These are phyloP conservation scores for Lepidonotus clava DNA, from an alignment of 2,888 invertebrate genomes.

Conservation along the genomic window DNA sequence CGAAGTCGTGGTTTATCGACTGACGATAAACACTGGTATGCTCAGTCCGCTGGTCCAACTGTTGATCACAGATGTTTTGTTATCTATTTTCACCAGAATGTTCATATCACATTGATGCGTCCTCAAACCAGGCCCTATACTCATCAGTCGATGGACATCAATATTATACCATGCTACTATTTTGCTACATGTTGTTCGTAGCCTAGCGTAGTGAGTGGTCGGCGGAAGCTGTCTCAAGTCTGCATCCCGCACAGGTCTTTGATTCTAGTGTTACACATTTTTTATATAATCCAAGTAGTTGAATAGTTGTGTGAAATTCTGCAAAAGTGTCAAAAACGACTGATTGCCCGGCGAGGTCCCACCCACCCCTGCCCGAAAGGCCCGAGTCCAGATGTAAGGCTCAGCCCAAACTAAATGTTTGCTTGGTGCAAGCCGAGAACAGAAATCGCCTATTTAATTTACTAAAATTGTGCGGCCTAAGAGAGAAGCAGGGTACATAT, in stretches of 20 bases:
- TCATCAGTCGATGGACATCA: neutral
- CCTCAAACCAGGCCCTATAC: conserved; percentile 3
- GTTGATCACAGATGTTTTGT: conserved; percentile 52
- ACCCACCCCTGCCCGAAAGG: neutral
- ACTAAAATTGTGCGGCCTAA: neutral
- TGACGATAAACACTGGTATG: neutral
- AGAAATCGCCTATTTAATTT: conserved; percentile 8
- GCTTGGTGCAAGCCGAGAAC: too few relatives aligned
- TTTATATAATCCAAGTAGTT: conserved; percentile 29
- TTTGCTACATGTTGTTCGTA: conserved; percentile 52
- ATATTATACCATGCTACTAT: conserved; percentile 44
- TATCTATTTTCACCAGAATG: conserved; percentile 53
- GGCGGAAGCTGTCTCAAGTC: conserved; percentile 2
- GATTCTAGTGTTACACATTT: conserved; percentile 36
- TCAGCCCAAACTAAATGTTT: neutral
- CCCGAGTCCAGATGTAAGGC: too few relatives aligned
- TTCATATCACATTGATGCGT: conserved; percentile 50
- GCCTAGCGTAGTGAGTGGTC: conserved; percentile 23
- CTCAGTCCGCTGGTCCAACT: conserved; percentile 33
- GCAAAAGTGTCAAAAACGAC: conserved; percentile 50
- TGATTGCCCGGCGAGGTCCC: conserved; percentile 11
- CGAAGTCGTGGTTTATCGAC: neutral
- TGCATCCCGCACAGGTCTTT: neutral
- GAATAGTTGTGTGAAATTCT: conserved; percentile 31
- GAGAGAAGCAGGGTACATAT: conserved; percentile 27